phyloP scores from a whole-genome alignment of 2,113 vertebrate genomes.

The Podarcis muralis region DNA sequence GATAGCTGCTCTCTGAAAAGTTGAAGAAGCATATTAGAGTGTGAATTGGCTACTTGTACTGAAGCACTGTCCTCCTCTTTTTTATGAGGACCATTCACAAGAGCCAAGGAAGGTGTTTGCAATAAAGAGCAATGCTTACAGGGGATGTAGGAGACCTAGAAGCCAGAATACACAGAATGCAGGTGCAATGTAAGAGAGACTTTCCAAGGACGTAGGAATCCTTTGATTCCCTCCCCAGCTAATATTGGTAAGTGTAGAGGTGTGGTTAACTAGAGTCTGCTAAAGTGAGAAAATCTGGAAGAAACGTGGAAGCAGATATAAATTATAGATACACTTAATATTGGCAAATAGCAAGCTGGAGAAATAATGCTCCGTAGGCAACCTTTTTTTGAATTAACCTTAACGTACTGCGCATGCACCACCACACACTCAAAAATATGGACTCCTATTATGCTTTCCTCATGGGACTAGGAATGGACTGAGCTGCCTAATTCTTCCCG shows the following conservation, averaged over 20 bases:
- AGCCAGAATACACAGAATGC: background rate
- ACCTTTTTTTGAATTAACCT: background rate
- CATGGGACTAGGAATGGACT: background rate
- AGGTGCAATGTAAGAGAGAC: rapidly evolving
- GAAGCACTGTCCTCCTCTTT: background rate
- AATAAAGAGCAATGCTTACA: background rate
- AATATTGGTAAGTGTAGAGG: background rate
- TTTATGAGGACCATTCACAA: background rate
- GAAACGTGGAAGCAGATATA: slow-evolving; percentile 15
- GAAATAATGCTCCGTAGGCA: background rate
- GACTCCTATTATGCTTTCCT: background rate
- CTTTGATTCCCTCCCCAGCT: background rate
- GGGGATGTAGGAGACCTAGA: background rate
- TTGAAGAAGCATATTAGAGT: background rate
- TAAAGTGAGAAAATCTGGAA: background rate
- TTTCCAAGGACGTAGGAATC: background rate
- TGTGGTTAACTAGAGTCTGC: background rate
- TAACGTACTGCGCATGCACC: background rate
- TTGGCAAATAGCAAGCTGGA: background rate
- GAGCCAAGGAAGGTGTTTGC: background rate
- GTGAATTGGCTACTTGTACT: background rate
- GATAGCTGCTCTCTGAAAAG: background rate
- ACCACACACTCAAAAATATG: background rate
- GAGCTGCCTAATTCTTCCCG: too few species aligned
- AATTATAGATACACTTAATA: slow-evolving; percentile 1